phyloP scores from a whole-genome alignment of 2,888 invertebrate species.

The Cylloceria caligata region DNA sequence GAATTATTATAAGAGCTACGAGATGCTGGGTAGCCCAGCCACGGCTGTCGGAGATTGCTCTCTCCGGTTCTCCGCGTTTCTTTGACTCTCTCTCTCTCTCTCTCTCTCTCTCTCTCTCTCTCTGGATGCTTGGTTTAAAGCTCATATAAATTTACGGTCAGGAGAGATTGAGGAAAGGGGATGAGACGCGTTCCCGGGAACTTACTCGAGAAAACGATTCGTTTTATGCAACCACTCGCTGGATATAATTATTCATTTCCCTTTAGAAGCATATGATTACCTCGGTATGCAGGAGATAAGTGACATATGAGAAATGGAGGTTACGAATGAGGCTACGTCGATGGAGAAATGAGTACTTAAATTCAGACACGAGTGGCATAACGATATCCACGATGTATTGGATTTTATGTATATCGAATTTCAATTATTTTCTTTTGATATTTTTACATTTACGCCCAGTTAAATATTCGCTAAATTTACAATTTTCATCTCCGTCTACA shows the following conservation, averaged over 20 bases:
- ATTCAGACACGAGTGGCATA: background rate
- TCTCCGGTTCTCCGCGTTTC: slow-evolving; percentile 65
- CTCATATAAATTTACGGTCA: slow-evolving; percentile 61
- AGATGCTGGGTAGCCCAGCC: slow-evolving; percentile 51
- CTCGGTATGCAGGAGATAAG: background rate
- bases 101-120: slow-evolving; percentile 8
- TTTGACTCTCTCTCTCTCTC: slow-evolving; percentile 46
- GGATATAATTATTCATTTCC: slow-evolving; percentile 66
- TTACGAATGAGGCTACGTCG: background rate
- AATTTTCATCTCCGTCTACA: background rate
- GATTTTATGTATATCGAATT: background rate
- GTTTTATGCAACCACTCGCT: slow-evolving; percentile 62
- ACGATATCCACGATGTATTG: slow-evolving; percentile 1
- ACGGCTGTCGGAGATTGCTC: slow-evolving; percentile 48
- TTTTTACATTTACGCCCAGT: background rate
- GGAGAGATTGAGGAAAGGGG: slow-evolving; percentile 16
- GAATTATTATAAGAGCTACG: slow-evolving; percentile 83
- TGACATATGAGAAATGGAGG: slow-evolving; percentile 10
- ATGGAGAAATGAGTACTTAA: slow-evolving; percentile 7
- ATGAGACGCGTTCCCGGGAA: slow-evolving; percentile 24
- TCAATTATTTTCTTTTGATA: background rate
- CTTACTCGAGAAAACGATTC: slow-evolving; percentile 58
- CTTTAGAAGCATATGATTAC: slow-evolving; percentile 55
- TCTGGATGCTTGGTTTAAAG: slow-evolving; percentile 53
- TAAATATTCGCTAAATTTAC: background rate